Evolutionary conservation across 2,888 invertebrate genomes (phyloP), one percentile per base, ranked within the genome.

Genomic region (Ctena decussata): DNA sequence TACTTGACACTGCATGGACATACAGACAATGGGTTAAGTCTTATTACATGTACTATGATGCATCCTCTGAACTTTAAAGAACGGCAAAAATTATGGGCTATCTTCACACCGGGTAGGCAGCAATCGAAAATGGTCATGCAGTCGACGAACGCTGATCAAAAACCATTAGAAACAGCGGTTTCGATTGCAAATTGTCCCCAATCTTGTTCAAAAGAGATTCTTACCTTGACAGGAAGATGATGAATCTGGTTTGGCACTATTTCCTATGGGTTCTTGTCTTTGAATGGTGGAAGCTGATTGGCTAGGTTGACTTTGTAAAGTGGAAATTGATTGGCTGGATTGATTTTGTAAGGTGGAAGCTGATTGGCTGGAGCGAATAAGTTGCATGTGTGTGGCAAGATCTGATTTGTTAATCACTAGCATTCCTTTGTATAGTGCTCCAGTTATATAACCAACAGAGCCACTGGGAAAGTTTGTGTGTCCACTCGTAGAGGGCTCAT

Each of bases 351-450:
- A 8, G 21, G 18, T 53, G 53, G 53, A 53, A 53, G 53, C 53
- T 53, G 53, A 53, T 21, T 53, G 53, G 53, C 21, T 53, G 53
- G 18, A n/a, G 5, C 21, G 12, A n/a, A 11, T 53, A 18, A 35
- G 18, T 18, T 65, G 32, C 8, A 35, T 35, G 6, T 65, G 65
- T 21, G 35, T 35, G 32, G 35, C 65, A 18, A 65, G 21, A 65
- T 35, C 65, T 35, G 65, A 65, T 65, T 65, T 32, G 65, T 35
- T 65, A 65, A 65, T 32, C 32, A 65, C 65, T 65, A 35, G 32
- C 65, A 65, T 65, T 35, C 65, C 65, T 35, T 35, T 65, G 35
- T 65, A 65, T 21, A 35, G 18, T 30, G 65, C 32, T 3, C 65
- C 65, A 35, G 65, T 35, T 11, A 65, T 30, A 65, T 65, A 65